Base-by-base conservation (phyloP, 2,797 vertebrate species). In the Aselliscus stoliczkanus region DNA sequence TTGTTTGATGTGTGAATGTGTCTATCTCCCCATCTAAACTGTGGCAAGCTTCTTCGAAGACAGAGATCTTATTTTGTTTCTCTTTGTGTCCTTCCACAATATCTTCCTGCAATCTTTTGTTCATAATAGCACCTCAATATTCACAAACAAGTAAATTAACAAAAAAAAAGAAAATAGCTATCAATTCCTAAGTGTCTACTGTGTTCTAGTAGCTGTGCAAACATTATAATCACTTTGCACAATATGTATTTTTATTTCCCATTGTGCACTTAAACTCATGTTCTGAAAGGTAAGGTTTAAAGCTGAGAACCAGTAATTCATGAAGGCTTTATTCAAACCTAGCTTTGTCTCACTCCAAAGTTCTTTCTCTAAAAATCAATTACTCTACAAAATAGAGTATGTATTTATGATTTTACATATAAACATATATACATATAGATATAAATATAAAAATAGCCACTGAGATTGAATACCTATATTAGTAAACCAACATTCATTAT, bases 111-210 rank as follows among this genome's bases (percentile, higher is more conserved):
- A 87, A 70, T 76, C 31, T 89, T 90, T 85, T 93, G 56, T 67
- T 95, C 44, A 69, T 27, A 93, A 83, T 37, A 96, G 75, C 54
- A 87, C 23, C 93, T 37, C 21, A 90, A 67, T 83, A 93, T 75
- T 83, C 73, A 75, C 93, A 86, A 79, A 73, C 83, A 93, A 91
- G 82, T 73, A 81, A 96, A 83, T 83, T 83, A 93, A 89, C 11
- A 83, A 82, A 20, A 70, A 52, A 80, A 90, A 90, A 64, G 31
- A 76, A 95, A 92, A 76, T 75, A 95, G 60, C 77, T 95, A 65
- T 31, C 60, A 87, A 86, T 93, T 97, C 75, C 56, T 67, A 54
- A 42, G 17, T 52, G 54, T 94, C 83, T 72, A n/a, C 58, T 83
- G 17, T 94, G 29, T 73, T 89, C 64, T 31, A 76, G 56, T 17